phyloP scores from a whole-genome alignment of 1,140 invertebrate genomes.

The Oncopeltus fasciatus region DNA sequence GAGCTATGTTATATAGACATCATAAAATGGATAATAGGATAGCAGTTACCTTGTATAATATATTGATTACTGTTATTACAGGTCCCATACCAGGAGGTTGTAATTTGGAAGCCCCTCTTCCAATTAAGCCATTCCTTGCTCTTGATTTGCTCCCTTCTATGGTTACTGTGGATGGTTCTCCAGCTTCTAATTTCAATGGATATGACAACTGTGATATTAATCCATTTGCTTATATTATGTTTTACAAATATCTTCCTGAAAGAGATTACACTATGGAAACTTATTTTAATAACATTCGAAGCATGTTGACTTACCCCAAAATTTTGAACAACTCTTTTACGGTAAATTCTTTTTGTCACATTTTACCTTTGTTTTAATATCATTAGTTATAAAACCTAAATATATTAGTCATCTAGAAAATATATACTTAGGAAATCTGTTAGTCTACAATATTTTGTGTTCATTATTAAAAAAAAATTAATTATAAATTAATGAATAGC shows the following conservation, averaged over 20 bases:
- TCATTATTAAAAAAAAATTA: not conserved
- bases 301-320: slow-evolving; percentile 43
- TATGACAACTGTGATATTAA: slow-evolving; percentile 20
- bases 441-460: not conserved
- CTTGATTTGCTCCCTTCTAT: slow-evolving; percentile 34
- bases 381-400: no score
- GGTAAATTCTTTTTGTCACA: not conserved
- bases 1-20: no score
- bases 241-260: slow-evolving; percentile 45
- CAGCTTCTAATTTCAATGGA: slow-evolving; percentile 32
- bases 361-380: not conserved
- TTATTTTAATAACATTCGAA: slow-evolving; percentile 45
- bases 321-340: slow-evolving; percentile 3
- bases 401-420: no score
- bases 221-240: slow-evolving; percentile 40
- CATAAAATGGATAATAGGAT: no score
- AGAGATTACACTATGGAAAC: slow-evolving; percentile 36
- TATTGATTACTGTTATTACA: slow-evolving; percentile 27
- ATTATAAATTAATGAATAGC: not conserved
- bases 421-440: not conserved
- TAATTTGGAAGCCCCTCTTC: slow-evolving; percentile 50
- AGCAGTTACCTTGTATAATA: no score
- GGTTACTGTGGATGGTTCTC: slow-evolving; percentile 42
- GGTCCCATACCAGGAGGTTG: slow-evolving; percentile 65
- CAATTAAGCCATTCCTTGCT: slow-evolving; percentile 47